These are phyloP conservation scores for Dascyllus trimaculatus DNA, from an alignment of 2,113 vertebrate species.

Conservation along the genomic window DNA sequence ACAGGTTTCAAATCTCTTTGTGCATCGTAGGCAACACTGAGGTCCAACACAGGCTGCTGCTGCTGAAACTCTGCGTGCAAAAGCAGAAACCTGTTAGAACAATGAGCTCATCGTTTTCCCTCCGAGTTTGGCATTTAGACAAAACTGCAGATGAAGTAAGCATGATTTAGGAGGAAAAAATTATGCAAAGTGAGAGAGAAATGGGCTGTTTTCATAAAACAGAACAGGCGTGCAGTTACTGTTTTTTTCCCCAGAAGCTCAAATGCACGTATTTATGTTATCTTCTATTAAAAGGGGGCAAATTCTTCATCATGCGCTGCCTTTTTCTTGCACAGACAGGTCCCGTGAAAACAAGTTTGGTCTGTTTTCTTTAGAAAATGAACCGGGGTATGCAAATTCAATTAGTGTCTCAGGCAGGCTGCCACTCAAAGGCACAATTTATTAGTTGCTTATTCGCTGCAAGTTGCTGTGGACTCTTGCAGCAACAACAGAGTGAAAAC, in stretches of 20 bases:
- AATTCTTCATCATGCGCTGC: too few species aligned
- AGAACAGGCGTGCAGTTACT: constrained; percentile 14
- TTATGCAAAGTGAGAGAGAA: neutral
- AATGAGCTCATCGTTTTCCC: constrained; percentile 67
- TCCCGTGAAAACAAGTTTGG: neutral
- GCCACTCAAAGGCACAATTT: constrained; percentile 2
- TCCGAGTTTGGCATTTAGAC: constrained; percentile 38
- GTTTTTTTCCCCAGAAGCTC: neutral
- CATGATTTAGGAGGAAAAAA: constrained; percentile 36
- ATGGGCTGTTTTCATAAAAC: neutral
- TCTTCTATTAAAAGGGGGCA: neutral
- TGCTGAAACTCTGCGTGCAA: constrained; percentile 41
- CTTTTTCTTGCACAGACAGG: neutral
- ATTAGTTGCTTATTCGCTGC: constrained; percentile 5
- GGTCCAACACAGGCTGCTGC: constrained; percentile 1
- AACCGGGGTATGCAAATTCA: constrained; percentile 16
- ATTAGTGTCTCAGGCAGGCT: neutral
- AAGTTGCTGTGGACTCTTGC: constrained; percentile 35
- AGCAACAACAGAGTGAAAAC: constrained; percentile 7
- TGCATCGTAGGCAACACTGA: constrained; percentile 12
- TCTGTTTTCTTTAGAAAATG: neutral
- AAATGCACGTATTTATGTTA: constrained; percentile 1
- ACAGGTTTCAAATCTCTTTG: constrained; percentile 38
- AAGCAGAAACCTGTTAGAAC: constrained; percentile 63
- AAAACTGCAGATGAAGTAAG: constrained; percentile 34